Conservation (phyloP, 2,113 vertebrate genomes). For the Phaethon lepturus region DNA sequence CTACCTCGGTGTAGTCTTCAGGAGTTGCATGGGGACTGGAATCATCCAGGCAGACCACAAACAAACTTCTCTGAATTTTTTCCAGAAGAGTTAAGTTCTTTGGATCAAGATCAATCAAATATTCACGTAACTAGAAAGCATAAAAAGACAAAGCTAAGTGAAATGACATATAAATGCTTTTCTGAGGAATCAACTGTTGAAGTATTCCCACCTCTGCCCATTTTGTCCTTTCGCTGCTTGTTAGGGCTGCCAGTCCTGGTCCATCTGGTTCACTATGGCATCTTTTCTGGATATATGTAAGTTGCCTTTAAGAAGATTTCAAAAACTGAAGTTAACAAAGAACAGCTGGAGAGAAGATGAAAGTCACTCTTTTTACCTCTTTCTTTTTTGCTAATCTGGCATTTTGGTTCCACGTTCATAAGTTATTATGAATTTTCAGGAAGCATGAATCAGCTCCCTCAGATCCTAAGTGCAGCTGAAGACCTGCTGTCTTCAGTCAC, state of each 20-base stretch:
- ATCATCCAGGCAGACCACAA: conserved; percentile 86
- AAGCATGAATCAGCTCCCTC: not conserved
- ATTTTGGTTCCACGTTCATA: not conserved
- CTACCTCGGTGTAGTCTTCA: conserved; percentile 88
- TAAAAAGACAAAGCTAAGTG: not conserved
- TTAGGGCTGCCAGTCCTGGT: conserved; percentile 86
- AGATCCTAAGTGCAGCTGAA: not conserved
- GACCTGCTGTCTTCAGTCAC: not conserved
- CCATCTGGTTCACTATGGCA: conserved; percentile 85
- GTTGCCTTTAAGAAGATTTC: conserved; percentile 81
- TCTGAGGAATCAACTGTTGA: not conserved
- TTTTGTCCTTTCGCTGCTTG: conserved; percentile 87
- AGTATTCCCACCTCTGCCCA: conserved; percentile 88
- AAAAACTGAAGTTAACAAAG: conserved; percentile 12
- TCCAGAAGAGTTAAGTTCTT: conserved; percentile 87
- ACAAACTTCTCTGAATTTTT: conserved; percentile 90
- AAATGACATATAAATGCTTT: not conserved
- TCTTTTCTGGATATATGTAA: conserved; percentile 81
- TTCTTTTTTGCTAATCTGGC: not conserved
- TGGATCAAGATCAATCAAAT: conserved; percentile 89
- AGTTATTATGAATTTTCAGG: not conserved
- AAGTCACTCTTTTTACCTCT: not conserved
- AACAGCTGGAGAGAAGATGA: not conserved
- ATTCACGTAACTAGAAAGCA: conserved; percentile 82
- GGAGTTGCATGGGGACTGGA: conserved; percentile 82